phyloP scores from a whole-genome alignment of 2,888 invertebrate genomes.

The Syritta pipiens region DNA sequence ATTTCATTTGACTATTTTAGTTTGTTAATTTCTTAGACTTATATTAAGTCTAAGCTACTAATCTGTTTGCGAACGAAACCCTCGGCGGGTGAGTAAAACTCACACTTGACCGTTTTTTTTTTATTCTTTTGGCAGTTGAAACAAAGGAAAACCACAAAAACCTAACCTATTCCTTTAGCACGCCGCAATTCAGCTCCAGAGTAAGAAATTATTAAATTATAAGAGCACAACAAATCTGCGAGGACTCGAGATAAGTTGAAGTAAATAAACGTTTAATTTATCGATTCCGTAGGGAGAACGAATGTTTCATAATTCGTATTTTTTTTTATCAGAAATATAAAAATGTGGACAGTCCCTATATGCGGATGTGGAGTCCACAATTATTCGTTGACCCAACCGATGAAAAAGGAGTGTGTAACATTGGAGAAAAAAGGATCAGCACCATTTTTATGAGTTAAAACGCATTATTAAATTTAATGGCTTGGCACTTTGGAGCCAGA shows the following conservation, averaged over 20 bases:
- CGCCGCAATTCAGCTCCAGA: neutral
- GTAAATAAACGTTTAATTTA: slow-evolving; percentile 40
- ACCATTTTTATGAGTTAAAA: slow-evolving; percentile 52
- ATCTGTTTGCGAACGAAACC: too few species aligned
- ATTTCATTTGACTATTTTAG: too few species aligned
- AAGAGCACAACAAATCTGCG: neutral
- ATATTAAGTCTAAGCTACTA: too few species aligned
- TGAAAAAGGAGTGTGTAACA: neutral
- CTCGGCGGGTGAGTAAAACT: too few species aligned
- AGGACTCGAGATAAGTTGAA: slow-evolving; percentile 11
- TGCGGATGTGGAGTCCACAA: slow-evolving; percentile 12
- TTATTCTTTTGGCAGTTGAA: slow-evolving; percentile 1
- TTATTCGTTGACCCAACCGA: slow-evolving; percentile 17
- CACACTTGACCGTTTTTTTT: too few species aligned
- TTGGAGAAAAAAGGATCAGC: slow-evolving; percentile 20
- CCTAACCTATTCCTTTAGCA: slow-evolving; percentile 6
- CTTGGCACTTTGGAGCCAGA: slow-evolving; percentile 29
- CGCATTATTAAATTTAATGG: slow-evolving; percentile 55
- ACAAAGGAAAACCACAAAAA: slow-evolving; percentile 31
- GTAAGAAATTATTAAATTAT: slow-evolving; percentile 20
- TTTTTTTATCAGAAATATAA: neutral
- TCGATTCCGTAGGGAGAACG: slow-evolving; percentile 36
- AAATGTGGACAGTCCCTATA: neutral
- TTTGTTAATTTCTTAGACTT: too few species aligned
- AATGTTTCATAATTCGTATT: neutral